A percentile compares a stretch with the other conserved stretches of the same genome.
phyloP scores from a whole-genome alignment of 2,113 vertebrate species.

The Sceloporus tristichus region DNA sequence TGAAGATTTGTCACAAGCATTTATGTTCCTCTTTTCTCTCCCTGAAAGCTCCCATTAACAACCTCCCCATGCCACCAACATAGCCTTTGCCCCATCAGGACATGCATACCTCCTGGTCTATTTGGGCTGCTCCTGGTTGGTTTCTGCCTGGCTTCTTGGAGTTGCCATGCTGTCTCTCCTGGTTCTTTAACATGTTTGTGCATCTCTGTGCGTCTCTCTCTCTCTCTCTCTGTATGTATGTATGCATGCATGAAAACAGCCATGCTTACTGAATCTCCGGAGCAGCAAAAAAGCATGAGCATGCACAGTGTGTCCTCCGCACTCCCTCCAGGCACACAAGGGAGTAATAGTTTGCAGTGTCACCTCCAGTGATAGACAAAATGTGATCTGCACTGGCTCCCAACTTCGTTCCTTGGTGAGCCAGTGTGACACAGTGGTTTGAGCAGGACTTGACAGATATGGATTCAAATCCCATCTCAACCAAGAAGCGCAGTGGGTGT shows the following conservation, averaged over 20 bases:
- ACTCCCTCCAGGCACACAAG: too few relatives aligned
- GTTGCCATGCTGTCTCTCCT: not conserved
- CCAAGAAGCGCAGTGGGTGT: too few relatives aligned
- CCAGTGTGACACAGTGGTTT: too few relatives aligned
- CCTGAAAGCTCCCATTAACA: not conserved
- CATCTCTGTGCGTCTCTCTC: not conserved
- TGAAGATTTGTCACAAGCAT: conserved; percentile 18
- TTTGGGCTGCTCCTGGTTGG: conserved; percentile 42
- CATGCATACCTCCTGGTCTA: not conserved
- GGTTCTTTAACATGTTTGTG: not conserved
- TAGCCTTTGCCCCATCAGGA: conserved; percentile 8
- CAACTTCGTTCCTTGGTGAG: too few relatives aligned
- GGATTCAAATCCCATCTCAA: too few relatives aligned
- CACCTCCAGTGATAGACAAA: not conserved
- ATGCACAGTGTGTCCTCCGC: too few relatives aligned
- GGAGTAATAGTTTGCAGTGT: not conserved
- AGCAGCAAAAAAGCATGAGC: not conserved
- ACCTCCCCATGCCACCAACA: conserved; percentile 2
- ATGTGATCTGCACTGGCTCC: too few relatives aligned
- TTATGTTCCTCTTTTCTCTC: not conserved
- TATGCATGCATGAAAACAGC: not conserved
- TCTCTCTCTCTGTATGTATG: not conserved
- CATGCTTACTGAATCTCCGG: too few relatives aligned
- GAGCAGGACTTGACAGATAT: too few relatives aligned
- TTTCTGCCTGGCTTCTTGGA: conserved; percentile 45